Evolutionary conservation across 2,113 vertebrate genomes (phyloP).

Genomic region (Theropithecus gelada): DNA sequence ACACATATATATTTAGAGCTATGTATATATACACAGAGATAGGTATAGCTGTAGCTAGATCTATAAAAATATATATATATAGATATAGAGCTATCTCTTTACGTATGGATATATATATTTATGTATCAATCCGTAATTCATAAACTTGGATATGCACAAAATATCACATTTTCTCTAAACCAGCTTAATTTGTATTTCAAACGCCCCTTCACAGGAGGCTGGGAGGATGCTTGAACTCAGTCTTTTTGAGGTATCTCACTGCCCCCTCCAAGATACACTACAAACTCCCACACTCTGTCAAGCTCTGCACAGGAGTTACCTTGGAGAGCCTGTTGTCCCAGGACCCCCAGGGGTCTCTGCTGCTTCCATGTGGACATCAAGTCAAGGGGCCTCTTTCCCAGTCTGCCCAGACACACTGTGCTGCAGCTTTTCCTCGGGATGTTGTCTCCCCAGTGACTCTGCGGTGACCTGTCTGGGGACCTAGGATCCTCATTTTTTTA

Average conservation of each 20-base stretch:
- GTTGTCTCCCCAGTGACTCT: accelerated
- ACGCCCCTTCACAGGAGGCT: background rate
- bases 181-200: background rate
- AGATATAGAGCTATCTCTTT: background rate
- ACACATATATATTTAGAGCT: background rate
- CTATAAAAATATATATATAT: no score
- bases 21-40: background rate
- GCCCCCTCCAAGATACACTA: background rate
- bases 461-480: background rate
- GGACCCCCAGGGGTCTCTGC: background rate
- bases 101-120: background rate
- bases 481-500: background rate
- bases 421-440: background rate
- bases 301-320: background rate
- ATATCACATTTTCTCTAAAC: background rate
- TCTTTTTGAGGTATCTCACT: background rate
- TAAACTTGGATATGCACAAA: background rate
- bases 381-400: background rate
- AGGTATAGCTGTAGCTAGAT: background rate
- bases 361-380: background rate
- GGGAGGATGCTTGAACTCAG: background rate
- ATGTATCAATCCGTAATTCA: background rate
- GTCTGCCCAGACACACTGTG: background rate
- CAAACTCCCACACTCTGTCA: background rate
- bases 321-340: background rate